Percentiles rank a stretch among this genome's conserved stretches.
phyloP scores from a whole-genome alignment of 2,797 vertebrate genomes.

The Cynopterus sphinx region DNA sequence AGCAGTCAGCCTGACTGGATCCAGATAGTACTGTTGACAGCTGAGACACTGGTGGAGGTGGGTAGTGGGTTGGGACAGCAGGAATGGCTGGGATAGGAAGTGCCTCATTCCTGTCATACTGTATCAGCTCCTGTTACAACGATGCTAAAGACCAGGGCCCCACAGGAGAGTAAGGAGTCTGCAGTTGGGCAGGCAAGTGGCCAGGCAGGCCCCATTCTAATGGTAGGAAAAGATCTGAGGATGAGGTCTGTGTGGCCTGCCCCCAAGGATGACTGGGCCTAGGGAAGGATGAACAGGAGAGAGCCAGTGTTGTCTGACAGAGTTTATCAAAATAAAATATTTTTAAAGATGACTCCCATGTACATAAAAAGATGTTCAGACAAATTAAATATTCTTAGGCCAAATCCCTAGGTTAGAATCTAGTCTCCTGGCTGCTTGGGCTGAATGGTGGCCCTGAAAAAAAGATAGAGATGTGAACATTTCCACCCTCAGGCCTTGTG shows the following conservation, averaged over 20 bases:
- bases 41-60: not conserved
- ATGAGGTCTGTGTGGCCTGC: not conserved
- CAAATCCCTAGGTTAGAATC: not conserved
- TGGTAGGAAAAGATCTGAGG: rapidly evolving
- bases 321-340: not conserved
- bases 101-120: not conserved
- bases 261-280: not conserved
- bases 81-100: not conserved
- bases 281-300: not conserved
- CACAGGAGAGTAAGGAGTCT: not conserved
- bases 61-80: rapidly evolving
- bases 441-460: not conserved
- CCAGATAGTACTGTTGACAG: not conserved
- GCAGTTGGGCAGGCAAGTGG: not conserved
- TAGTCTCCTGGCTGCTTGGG: not conserved
- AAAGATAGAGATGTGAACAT: not conserved
- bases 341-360: not conserved
- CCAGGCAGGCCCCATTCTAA: not conserved
- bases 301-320: not conserved
- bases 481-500: not conserved
- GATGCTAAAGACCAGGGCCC: not conserved
- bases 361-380: not conserved
- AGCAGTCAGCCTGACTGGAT: not conserved
- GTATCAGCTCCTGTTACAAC: not conserved
- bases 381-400: not conserved